Percentiles rank a stretch among this genome's conserved stretches.
phyloP scores from a whole-genome alignment of 2,888 invertebrate species.

The Seladonia tumulorum region DNA sequence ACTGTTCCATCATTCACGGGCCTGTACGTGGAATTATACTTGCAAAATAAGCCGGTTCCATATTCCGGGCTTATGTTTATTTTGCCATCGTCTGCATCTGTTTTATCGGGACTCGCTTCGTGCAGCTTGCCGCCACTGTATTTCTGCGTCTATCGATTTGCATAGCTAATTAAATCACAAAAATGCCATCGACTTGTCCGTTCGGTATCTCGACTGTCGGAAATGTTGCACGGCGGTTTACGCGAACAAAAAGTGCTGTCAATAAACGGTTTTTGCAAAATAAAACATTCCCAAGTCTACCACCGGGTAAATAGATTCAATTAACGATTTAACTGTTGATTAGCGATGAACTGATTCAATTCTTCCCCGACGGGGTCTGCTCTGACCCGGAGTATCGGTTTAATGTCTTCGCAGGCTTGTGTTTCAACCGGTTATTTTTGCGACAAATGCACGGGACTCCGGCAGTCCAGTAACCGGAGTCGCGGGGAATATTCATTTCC shows the following conservation, averaged over 20 bases:
- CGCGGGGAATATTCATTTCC: background rate
- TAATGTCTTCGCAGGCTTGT: too few species aligned
- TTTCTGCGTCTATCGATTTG: background rate
- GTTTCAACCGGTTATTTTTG: background rate
- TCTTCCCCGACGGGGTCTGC: too few species aligned
- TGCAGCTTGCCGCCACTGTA: background rate
- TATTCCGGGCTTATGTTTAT: constrained; percentile 14
- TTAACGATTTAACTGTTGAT: too few species aligned
- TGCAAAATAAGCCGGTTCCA: constrained; percentile 13
- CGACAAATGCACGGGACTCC: background rate
- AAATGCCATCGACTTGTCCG: background rate
- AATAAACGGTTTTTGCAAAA: background rate
- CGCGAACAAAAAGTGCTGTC: background rate
- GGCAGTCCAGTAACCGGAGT: background rate
- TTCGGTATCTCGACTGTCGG: background rate
- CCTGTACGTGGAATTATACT: constrained; percentile 4
- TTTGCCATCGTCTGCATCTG: background rate
- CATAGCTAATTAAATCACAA: background rate
- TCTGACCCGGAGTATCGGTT: too few species aligned
- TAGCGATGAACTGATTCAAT: too few species aligned
- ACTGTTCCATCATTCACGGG: background rate
- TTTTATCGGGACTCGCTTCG: background rate
- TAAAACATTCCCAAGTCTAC: too few species aligned
- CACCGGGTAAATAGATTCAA: too few species aligned
- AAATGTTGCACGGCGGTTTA: background rate